phyloP scores from a whole-genome alignment of 2,888 invertebrate genomes.

The Drosophila lacicola region DNA sequence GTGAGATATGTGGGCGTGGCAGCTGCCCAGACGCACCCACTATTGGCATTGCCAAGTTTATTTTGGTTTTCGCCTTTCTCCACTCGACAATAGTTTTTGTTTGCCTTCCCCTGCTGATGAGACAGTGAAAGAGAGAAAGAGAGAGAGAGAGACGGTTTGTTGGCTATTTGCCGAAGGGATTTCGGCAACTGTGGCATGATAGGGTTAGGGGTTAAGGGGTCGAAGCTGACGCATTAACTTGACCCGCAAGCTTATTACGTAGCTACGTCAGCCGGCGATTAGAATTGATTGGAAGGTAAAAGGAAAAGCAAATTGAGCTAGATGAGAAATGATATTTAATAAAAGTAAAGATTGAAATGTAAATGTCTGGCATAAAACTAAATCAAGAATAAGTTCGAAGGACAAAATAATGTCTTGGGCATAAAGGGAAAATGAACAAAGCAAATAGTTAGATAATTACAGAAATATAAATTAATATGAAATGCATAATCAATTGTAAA shows the following conservation, averaged over 20 bases:
- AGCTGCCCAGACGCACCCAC: constrained; percentile 14
- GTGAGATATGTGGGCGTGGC: constrained; percentile 55
- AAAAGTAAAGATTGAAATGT: constrained; percentile 6
- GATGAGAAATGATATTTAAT: constrained; percentile 38
- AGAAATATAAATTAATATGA: too few relatives aligned
- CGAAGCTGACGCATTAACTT: constrained; percentile 27
- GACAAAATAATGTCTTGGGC: background rate
- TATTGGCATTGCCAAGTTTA: constrained; percentile 37
- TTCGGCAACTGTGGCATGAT: constrained; percentile 15
- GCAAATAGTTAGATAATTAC: background rate
- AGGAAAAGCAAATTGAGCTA: constrained; percentile 9
- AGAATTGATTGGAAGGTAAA: constrained; percentile 41
- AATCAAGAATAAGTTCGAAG: constrained; percentile 6
- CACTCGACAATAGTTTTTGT: constrained; percentile 49
- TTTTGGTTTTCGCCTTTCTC: constrained; percentile 27
- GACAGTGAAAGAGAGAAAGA: constrained; percentile 38
- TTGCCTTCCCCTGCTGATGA: constrained; percentile 36
- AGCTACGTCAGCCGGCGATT: constrained; percentile 20
- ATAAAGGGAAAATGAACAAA: background rate
- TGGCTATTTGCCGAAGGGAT: constrained; percentile 57
- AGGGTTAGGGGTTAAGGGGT: background rate
- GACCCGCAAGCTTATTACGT: constrained; percentile 32
- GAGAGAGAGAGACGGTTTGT: constrained; percentile 43
- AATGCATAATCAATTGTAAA: too few relatives aligned
- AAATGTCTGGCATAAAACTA: constrained; percentile 9